These are phyloP conservation scores for Petrocephalus microphthalmus DNA, from an alignment of 2,113 vertebrate genomes.

Conservation along the genomic window DNA sequence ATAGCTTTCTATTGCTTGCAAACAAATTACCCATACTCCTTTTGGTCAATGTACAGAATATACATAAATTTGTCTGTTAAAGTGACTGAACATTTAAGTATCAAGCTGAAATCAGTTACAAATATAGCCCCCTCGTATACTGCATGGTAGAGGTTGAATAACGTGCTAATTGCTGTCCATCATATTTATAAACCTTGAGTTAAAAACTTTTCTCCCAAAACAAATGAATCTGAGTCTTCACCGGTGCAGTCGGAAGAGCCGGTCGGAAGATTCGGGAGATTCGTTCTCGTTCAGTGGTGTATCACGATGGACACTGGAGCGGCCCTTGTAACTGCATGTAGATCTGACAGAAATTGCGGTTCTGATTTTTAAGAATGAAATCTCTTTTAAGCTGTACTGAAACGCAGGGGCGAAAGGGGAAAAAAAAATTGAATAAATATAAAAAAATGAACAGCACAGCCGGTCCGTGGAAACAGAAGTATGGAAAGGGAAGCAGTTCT, in stretches of 20 bases:
- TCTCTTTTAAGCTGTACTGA: slow-evolving; percentile 7
- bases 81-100: not conserved
- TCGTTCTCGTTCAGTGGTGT: not conserved
- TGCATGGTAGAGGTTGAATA: not conserved
- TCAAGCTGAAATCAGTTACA: not conserved
- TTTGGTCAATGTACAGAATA: not conserved
- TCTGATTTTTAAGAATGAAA: slow-evolving; percentile 22
- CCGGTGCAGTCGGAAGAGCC: not conserved
- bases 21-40: not conserved
- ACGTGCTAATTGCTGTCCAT: not conserved
- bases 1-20: not conserved
- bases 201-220: not conserved
- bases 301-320: not conserved
- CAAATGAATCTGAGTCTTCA: not conserved
- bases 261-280: not conserved
- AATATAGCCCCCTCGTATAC: not conserved
- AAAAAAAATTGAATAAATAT: not conserved
- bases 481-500: slow-evolving; percentile 18
- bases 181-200: not conserved
- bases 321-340: not conserved
- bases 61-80: not conserved
- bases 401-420: not conserved
- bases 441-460: slow-evolving; percentile 1
- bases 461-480: not conserved
- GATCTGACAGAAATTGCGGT: not conserved